Evolutionary conservation across 2,888 invertebrate species (phyloP), one percentile per base, ranked within the genome.

Genomic region (Nomada ferruginata): DNA sequence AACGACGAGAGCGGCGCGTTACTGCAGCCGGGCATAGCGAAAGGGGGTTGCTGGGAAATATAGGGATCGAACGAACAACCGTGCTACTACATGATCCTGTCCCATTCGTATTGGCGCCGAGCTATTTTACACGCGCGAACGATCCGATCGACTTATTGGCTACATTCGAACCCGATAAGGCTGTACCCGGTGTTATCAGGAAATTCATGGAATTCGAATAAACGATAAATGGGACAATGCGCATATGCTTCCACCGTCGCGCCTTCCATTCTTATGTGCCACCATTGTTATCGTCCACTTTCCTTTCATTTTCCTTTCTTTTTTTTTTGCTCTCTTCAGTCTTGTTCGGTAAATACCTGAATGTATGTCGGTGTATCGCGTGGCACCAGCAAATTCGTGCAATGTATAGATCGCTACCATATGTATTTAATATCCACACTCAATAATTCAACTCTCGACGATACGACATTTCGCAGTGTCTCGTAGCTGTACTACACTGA

Each of bases 91-190:
- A 52, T 20, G 47, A 42, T 47, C 47, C 18, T 36, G 66, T 29
- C 57, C 42, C 44, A 50, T 55, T 59, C 44, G 20, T 57, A 64
- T 52, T 23, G 50, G 11, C 23, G 18, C 50, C 66, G 70, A 70
- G 61, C 79, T 71, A 79, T 83, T 82, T 85, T 83, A 74, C 83
- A 74, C 85, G 70, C 70, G 55, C 76, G 76, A 69, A 23, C 66
- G 79, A 76, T 79, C 59, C 59, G 53, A 63, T 65, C 73, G 78
- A 82, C 77, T 82, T 85, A 82, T 84, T 69, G 70, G 77, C 73
- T 59, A 29, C 77, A 68, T 57, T 63, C 57, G 52, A 57, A 57
- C 57, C 55, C 66, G 82, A 77, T 82, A 82, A 82, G 77, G 68
- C 50, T 18, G 77, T 60, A 53, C 60, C 26, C 42, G 64, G 61